Evolutionary conservation across 2,888 invertebrate genomes (phyloP).

Genomic region (Mallateleia sp.): DNA sequence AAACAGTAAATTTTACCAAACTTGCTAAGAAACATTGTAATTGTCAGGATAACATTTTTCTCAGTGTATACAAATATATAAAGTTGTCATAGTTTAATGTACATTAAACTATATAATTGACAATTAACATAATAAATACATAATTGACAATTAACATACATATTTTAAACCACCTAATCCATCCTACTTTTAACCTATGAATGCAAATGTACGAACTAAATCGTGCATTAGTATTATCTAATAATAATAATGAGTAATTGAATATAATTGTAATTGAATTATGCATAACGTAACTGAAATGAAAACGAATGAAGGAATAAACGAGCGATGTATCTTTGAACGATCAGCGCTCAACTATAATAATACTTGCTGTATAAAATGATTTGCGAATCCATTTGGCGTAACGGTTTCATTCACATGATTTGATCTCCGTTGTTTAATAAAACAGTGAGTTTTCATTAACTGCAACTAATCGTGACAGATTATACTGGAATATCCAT

Average conservation of each 20-base stretch:
- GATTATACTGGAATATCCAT: slow-evolving; percentile 77
- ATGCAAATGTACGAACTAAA: no score
- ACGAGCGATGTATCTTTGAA: slow-evolving; percentile 42
- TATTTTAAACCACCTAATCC: no score
- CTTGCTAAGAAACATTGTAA: no score
- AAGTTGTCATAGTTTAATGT: no score
- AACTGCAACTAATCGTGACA: slow-evolving; percentile 77
- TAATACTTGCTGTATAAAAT: slow-evolving; percentile 57
- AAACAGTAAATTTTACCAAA: no score
- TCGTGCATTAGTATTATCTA: no score
- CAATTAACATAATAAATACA: no score
- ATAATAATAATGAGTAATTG: slow-evolving; percentile 38
- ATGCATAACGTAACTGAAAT: slow-evolving; percentile 45
- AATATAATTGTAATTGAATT: slow-evolving; percentile 44
- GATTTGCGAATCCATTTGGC: slow-evolving; percentile 60
- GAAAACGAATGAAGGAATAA: slow-evolving; percentile 51
- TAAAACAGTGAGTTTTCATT: slow-evolving; percentile 77
- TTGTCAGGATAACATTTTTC: no score
- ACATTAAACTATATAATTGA: no score
- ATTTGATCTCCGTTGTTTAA: slow-evolving; percentile 68
- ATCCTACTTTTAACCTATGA: no score
- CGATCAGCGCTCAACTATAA: slow-evolving; percentile 58
- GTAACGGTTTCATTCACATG: slow-evolving; percentile 67
- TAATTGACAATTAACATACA: no score
- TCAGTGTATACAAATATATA: no score